Conservation (phyloP, 2,113 vertebrate species). For the Upupa epops region DNA sequence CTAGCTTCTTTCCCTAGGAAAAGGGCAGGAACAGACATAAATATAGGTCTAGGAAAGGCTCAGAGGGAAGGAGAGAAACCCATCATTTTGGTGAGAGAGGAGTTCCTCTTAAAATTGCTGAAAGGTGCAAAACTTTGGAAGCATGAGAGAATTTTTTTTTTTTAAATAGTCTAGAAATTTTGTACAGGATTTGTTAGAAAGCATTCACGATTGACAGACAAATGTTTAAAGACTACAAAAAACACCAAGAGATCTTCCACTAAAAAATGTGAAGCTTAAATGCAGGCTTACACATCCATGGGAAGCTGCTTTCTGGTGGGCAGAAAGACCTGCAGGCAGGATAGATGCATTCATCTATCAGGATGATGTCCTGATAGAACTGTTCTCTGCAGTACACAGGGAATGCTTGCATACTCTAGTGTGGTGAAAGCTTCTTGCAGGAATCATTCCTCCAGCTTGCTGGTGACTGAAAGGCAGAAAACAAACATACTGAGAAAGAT, state of each 20-base stretch:
- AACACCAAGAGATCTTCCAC: background rate
- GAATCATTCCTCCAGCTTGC: background rate
- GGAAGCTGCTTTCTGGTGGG: background rate
- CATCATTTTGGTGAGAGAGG: background rate
- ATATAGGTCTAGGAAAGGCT: background rate
- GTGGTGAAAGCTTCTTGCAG: background rate
- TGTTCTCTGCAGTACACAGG: background rate
- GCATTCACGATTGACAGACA: background rate
- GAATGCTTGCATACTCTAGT: background rate
- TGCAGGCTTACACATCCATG: background rate
- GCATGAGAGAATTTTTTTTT: fast-evolving
- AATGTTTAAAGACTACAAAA: background rate
- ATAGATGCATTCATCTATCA: too few species aligned
- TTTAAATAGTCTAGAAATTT: background rate
- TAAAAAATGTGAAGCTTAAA: background rate
- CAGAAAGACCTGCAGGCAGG: background rate
- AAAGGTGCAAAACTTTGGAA: background rate
- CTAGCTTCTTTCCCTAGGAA: background rate
- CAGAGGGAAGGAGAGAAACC: background rate
- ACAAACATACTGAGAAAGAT: background rate
- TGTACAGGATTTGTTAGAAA: background rate
- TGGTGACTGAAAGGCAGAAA: background rate
- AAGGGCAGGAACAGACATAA: background rate
- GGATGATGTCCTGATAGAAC: background rate
- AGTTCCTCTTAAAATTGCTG: background rate